Evolutionary conservation across 2,888 invertebrate species (phyloP).

Genomic region (Tanytarsus gracilentus): DNA sequence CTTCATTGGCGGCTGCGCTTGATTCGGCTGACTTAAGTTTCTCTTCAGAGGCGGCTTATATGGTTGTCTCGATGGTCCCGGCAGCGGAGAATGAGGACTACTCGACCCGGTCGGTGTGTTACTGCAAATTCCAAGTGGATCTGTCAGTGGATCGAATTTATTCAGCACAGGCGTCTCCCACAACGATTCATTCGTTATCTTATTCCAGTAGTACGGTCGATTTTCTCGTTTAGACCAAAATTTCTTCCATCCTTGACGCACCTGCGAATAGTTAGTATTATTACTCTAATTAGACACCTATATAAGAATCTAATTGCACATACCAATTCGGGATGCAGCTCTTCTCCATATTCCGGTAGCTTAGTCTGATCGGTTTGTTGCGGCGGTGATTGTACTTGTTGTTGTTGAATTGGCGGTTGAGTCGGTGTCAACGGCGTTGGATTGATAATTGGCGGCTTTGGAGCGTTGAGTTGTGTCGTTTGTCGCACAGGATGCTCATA

Average conservation of each 20-base stretch:
- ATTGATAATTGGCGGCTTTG: constrained; percentile 30
- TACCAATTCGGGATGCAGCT: constrained; percentile 40
- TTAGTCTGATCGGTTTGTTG: constrained; percentile 30
- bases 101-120: constrained; percentile 34
- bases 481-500: constrained; percentile 22
- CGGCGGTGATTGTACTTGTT: constrained; percentile 40
- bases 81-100: constrained; percentile 18
- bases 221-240: constrained; percentile 95
- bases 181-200: constrained; percentile 87
- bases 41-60: constrained; percentile 34
- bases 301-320: neutral
- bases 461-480: neutral
- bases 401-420: constrained; percentile 31
- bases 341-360: constrained; percentile 38
- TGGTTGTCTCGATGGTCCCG: constrained; percentile 38
- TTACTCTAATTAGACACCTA: neutral
- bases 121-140: constrained; percentile 73
- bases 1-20: constrained; percentile 58
- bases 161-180: constrained; percentile 87
- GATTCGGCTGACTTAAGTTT: constrained; percentile 38
- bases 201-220: constrained; percentile 94
- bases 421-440: constrained; percentile 33
- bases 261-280: neutral
- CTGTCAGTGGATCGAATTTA: constrained; percentile 78
- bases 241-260: constrained; percentile 89